These are phyloP conservation scores for Acropora yongei DNA, from an alignment of 64 coral and sea anemone genomes.

Conservation along the genomic window DNA sequence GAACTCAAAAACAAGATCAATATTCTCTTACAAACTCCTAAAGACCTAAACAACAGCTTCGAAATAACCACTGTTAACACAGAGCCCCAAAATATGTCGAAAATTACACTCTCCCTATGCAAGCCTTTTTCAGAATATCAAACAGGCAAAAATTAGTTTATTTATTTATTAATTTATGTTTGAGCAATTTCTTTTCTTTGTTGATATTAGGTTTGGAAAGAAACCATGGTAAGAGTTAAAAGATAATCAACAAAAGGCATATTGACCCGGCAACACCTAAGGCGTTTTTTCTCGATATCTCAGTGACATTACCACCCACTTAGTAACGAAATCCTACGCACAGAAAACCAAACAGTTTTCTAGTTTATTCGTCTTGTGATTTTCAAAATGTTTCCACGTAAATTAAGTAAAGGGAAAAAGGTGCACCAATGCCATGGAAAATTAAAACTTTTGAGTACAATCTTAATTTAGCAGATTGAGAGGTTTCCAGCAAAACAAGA, in stretches of 20 bases:
- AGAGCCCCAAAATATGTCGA: not conserved
- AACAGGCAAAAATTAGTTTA: too few relatives aligned
- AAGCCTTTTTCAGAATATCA: too few relatives aligned
- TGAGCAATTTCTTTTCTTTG: too few relatives aligned
- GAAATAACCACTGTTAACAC: constrained; percentile 4
- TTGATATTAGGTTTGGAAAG: too few relatives aligned
- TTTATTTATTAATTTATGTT: too few relatives aligned
- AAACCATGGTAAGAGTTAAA: too few relatives aligned
- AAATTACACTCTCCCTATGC: too few relatives aligned
- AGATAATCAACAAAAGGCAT: too few relatives aligned
- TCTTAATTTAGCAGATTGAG: too few relatives aligned
- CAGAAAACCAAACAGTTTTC: not conserved
- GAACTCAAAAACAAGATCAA: constrained; percentile 32
- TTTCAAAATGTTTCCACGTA: not conserved
- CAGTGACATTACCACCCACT: not conserved
- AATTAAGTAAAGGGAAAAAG: not conserved
- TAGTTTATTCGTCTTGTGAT: not conserved
- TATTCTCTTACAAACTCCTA: constrained; percentile 14
- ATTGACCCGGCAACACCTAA: too few relatives aligned
- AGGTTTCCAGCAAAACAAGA: too few relatives aligned
- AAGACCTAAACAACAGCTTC: constrained; percentile 1
- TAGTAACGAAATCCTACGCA: not conserved
- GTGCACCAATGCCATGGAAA: not conserved
- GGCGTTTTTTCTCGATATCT: too few relatives aligned
- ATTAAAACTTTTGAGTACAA: not conserved